Evolutionary conservation across 1,140 invertebrate genomes (phyloP), one percentile per base, ranked within the genome.

Genomic region (Drosophila paulistorum): DNA sequence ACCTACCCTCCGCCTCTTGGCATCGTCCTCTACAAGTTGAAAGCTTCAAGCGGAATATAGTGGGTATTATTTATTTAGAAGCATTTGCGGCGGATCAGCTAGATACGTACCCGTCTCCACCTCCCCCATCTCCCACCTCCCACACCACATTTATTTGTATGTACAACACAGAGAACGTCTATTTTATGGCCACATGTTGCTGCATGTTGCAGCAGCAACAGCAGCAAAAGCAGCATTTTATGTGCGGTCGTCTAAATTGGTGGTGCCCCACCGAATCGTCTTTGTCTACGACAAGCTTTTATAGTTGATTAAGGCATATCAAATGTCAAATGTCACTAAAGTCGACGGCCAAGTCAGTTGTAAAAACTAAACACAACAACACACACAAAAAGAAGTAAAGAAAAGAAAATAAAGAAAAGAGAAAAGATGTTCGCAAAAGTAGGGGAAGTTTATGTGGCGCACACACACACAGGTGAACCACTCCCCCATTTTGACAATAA

Each of bases 301-400:
- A 89, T 89, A 89, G 84, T 89, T 89, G 84, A 89, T 89, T 89
- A 89, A 89, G 85, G 77, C 84, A 89, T 89, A 89, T 89, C 84
- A 89, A 89, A 89, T 89, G 81, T 89, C 84, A 87, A 86, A 87
- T 83, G 83, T 83, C 83, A 87, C 72, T 72, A 77, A 77, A 77
- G 84, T 74, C 76, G 79, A 86, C 83, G 79, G 75, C 78, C 51
- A 75, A 76, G 82, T 70, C 82, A 79, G 82, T 65, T 86, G 82
- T 87, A 87, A 87, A 87, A 87, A 83, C 79, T 74, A 87, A 86
- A 77, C 69, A 72, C 20, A 51, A 51, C 45, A 77, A 76, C 30
- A 30, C 30, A 30, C 23, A 30, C 26, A 57, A 57, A n/a, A 74
- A 54, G 75, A 39, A 39, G 37, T 13, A 39, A 65, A 80, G 65